These are phyloP conservation scores for Clavelina lepadiformis DNA, from an alignment of 23 tunicate genomes.

Conservation along the genomic window DNA sequence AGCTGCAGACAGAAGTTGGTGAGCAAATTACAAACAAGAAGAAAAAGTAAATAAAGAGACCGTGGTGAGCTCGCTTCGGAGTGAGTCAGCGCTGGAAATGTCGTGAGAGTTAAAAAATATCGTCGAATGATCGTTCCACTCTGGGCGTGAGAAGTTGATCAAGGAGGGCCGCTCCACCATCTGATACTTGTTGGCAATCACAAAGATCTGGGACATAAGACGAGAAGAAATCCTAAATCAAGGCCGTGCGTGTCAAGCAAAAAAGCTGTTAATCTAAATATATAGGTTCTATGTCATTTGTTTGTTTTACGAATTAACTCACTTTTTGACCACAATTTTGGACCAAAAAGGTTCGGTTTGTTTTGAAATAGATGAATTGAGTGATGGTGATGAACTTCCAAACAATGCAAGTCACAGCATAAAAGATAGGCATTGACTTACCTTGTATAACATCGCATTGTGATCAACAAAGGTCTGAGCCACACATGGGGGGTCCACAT, in stretches of 20 bases:
- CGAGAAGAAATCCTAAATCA: too few relatives aligned
- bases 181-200: slow-evolving; percentile 61
- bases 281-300: too few relatives aligned
- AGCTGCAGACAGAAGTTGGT: slow-evolving; percentile 26
- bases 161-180: slow-evolving; percentile 80
- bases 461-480: slow-evolving; percentile 89
- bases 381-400: not conserved
- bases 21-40: not conserved
- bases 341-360: not conserved
- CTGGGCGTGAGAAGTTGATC: slow-evolving; percentile 40
- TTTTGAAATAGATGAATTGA: not conserved
- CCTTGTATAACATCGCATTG: slow-evolving; percentile 77
- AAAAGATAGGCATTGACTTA: too few relatives aligned
- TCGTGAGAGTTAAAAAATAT: slow-evolving; percentile 85
- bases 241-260: too few relatives aligned
- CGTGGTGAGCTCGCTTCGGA: slow-evolving; percentile 52
- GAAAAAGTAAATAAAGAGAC: slow-evolving; percentile 17
- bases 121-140: slow-evolving; percentile 49
- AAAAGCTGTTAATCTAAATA: too few relatives aligned
- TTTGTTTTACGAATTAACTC: too few relatives aligned
- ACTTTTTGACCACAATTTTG: not conserved
- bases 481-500: slow-evolving; percentile 91
- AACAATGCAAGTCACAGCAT: not conserved
- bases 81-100: slow-evolving; percentile 75
- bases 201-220: slow-evolving; percentile 80